phyloP scores from a whole-genome alignment of 2,888 invertebrate genomes.

The Torymus tubicola region DNA sequence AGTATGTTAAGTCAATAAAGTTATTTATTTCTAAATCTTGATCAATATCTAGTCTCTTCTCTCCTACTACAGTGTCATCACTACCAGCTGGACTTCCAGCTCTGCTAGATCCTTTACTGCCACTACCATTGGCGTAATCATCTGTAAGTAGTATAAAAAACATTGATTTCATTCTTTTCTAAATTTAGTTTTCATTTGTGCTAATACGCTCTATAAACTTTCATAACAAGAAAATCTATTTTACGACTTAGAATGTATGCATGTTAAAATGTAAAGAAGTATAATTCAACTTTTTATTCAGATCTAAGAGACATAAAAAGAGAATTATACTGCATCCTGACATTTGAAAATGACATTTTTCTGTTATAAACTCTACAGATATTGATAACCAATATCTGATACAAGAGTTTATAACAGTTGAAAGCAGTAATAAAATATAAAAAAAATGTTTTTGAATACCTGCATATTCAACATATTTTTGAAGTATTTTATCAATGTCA shows the following conservation, averaged over 20 bases:
- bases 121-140: constrained; percentile 59
- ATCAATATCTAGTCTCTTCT: constrained; percentile 68
- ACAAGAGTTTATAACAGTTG: constrained; percentile 11
- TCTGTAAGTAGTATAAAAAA: constrained; percentile 50
- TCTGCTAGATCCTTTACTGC: constrained; percentile 74
- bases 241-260: no score
- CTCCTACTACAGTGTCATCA: constrained; percentile 74
- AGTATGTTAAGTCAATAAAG: constrained; percentile 83
- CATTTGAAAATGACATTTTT: not conserved
- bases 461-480: no score
- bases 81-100: constrained; percentile 78
- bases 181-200: no score
- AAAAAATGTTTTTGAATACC: not conserved
- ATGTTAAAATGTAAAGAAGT: no score
- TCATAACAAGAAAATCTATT: no score
- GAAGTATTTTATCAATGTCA: constrained; percentile 21
- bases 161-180: constrained; percentile 5
- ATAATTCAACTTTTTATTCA: no score
- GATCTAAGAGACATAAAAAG: not conserved
- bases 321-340: no score
- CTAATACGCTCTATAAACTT: no score
- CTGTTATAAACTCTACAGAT: constrained; percentile 26
- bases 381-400: constrained; percentile 36
- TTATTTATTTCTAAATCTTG: constrained; percentile 73
- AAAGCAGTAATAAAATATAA: constrained; percentile 19